phyloP scores from a whole-genome alignment of 2,113 vertebrate species.

The Oncorhynchus tshawytscha region DNA sequence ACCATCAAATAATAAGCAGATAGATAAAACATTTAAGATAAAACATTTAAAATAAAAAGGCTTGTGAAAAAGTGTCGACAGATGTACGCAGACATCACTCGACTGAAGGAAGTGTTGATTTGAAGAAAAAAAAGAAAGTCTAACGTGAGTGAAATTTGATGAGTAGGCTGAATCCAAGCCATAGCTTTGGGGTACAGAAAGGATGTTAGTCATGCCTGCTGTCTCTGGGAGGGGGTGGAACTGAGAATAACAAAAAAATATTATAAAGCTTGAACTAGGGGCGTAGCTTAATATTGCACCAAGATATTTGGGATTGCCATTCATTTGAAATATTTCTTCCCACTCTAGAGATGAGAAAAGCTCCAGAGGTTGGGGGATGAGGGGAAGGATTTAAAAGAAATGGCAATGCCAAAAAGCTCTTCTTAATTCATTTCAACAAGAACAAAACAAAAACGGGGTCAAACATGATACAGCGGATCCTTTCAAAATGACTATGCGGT shows the following conservation, averaged over 20 bases:
- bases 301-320: not conserved
- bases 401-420: conserved; percentile 26
- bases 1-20: not conserved
- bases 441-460: conserved; percentile 69
- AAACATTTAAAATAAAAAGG: not conserved
- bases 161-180: not conserved
- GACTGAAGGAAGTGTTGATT: not conserved
- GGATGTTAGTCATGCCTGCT: not conserved
- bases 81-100: not conserved
- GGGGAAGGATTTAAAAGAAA: conserved; percentile 10
- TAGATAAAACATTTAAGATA: not conserved
- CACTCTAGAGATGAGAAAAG: not conserved
- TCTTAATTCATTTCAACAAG: conserved; percentile 64
- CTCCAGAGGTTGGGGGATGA: not conserved
- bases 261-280: no score
- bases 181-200: not conserved
- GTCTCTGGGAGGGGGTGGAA: not conserved
- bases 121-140: not conserved
- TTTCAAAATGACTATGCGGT: conserved; percentile 65
- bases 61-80: not conserved
- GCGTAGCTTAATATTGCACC: no score
- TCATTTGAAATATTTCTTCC: not conserved
- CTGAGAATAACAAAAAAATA: no score
- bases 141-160: not conserved
- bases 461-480: conserved; percentile 64